These are phyloP conservation scores for Uromys caudimaculatus DNA, from an alignment of 2,797 vertebrate genomes.

Conservation along the genomic window DNA sequence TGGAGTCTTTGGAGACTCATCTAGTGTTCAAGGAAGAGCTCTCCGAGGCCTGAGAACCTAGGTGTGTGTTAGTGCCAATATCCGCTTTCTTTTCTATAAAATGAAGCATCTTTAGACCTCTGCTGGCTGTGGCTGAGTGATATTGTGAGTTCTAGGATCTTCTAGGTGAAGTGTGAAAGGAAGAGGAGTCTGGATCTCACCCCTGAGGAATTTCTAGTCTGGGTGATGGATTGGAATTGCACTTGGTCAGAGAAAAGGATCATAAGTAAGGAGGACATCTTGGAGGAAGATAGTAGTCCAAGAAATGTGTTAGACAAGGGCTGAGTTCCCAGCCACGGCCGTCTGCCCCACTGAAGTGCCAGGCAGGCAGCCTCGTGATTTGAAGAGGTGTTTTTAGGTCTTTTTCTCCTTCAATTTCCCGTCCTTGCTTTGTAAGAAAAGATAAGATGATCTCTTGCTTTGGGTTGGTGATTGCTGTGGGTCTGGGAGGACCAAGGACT, in stretches of 20 bases:
- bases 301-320: background rate
- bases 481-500: background rate
- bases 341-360: background rate
- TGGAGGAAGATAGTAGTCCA: constrained; percentile 21
- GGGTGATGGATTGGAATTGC: constrained; percentile 30
- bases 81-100: background rate
- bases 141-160: background rate
- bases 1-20: constrained; percentile 14
- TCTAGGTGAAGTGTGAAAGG: background rate
- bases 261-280: background rate
- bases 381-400: background rate
- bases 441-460: background rate
- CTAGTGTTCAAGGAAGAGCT: background rate
- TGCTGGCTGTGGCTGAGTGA: background rate
- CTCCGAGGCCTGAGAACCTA: background rate
- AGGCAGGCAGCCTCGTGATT: background rate
- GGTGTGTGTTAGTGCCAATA: background rate
- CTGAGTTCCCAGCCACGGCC: background rate
- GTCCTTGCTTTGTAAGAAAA: background rate
- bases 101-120: background rate
- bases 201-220: background rate
- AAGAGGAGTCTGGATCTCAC: background rate
- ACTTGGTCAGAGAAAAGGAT: background rate
- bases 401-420: background rate
- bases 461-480: background rate